These are phyloP conservation scores for Scylla paramamosain DNA, from an alignment of 1,140 invertebrate species.

Conservation along the genomic window DNA sequence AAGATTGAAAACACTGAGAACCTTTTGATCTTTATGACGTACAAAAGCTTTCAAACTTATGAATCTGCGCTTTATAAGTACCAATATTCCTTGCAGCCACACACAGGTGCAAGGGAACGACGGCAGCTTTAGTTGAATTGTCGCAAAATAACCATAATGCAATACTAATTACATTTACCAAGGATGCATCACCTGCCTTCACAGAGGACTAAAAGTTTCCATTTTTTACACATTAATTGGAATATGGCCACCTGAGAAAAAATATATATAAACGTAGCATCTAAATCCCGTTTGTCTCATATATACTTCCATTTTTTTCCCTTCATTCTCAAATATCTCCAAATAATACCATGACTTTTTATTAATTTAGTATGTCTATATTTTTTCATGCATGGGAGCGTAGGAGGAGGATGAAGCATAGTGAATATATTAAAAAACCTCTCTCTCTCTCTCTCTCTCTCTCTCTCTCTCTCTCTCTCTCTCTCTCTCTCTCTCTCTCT, in stretches of 20 bases:
- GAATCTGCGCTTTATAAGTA: no score
- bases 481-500: conserved; percentile 21
- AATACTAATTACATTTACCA: no score
- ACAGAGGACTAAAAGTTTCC: not conserved
- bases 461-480: not conserved
- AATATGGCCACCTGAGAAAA: not conserved
- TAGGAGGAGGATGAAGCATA: not conserved
- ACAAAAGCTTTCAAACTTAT: no score
- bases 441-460: no score
- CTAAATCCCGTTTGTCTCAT: not conserved
- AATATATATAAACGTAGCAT: not conserved
- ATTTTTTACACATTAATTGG: not conserved
- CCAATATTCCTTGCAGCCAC: no score
- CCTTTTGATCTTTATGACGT: no score
- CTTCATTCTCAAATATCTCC: not conserved
- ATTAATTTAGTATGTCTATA: not conserved
- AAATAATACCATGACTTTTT: not conserved
- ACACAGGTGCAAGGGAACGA: no score
- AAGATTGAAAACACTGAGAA: no score
- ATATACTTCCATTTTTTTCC: not conserved
- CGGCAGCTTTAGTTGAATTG: no score
- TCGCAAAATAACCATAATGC: no score
- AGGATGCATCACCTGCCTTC: not conserved
- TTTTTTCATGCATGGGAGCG: not conserved
- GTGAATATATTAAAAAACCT: no score